Evolutionary conservation across 2,113 vertebrate species (phyloP).

Genomic region (Burhinus bistriatus): DNA sequence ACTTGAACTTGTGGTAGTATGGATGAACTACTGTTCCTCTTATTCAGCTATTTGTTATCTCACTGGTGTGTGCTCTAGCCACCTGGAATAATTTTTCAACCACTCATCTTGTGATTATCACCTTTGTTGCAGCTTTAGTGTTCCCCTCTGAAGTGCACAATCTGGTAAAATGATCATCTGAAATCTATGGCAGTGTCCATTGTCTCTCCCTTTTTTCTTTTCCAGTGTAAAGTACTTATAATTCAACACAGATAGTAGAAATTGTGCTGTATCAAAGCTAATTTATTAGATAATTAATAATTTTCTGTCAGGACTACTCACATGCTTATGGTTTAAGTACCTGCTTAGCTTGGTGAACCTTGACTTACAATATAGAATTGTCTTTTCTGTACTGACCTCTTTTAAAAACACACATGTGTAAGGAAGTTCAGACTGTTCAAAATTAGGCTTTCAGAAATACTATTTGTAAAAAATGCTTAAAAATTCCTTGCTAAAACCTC

Average conservation of each 20-base stretch:
- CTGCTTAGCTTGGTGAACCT: not conserved
- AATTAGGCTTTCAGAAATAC: not conserved
- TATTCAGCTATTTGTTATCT: not conserved
- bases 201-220: not conserved
- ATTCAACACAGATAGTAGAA: not conserved
- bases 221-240: not conserved
- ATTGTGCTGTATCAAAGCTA: not conserved
- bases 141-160: not conserved
- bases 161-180: not conserved
- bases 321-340: not conserved
- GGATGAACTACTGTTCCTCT: not conserved
- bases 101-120: not conserved
- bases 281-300: not conserved
- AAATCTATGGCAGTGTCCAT: not conserved
- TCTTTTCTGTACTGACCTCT: not conserved
- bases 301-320: not conserved
- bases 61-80: not conserved
- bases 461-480: not conserved
- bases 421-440: not conserved
- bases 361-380: not conserved
- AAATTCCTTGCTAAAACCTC: not conserved
- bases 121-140: not conserved
- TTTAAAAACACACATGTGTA: not conserved
- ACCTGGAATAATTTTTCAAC: not conserved
- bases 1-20: not conserved